Percentiles rank a stretch among this genome's conserved stretches.
These are phyloP conservation scores for Ochropacha duplaris DNA, from an alignment of 2,888 invertebrate genomes.

Conservation along the genomic window DNA sequence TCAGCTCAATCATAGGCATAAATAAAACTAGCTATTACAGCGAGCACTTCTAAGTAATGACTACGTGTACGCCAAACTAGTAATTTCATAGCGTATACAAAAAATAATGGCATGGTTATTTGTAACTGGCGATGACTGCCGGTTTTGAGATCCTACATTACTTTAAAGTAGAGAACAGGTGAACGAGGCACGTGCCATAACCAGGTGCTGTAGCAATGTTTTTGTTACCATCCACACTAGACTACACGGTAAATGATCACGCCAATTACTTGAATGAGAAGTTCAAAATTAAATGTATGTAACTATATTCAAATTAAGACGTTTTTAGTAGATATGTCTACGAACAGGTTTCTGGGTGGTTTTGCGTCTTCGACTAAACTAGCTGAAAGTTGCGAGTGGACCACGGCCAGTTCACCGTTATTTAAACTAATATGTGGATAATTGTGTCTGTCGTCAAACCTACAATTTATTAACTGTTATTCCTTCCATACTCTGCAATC, in stretches of 20 bases:
- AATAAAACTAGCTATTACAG: neutral
- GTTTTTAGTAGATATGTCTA: slow-evolving; percentile 9
- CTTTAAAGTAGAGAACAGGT: slow-evolving; percentile 63
- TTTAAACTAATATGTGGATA: slow-evolving; percentile 34
- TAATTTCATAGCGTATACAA: slow-evolving; percentile 37
- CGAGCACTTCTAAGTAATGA: neutral
- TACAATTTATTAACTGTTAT: slow-evolving; percentile 47
- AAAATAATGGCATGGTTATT: slow-evolving; percentile 47
- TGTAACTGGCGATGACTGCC: slow-evolving; percentile 27
- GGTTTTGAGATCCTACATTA: slow-evolving; percentile 38
- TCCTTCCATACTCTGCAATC: slow-evolving; percentile 33
- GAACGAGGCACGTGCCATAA: slow-evolving; percentile 66
- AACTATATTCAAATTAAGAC: no score
- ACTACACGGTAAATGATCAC: neutral
- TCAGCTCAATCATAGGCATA: neutral
- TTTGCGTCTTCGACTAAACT: neutral
- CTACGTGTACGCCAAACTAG: slow-evolving; percentile 13
- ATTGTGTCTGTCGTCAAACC: slow-evolving; percentile 36
- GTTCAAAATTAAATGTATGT: neutral
- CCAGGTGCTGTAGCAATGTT: slow-evolving; percentile 53
- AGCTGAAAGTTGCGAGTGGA: slow-evolving; percentile 3
- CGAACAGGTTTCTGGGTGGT: slow-evolving; percentile 25
- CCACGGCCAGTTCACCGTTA: slow-evolving; percentile 42
- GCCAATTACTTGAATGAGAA: neutral
- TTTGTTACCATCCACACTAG: slow-evolving; percentile 33